phyloP scores from a whole-genome alignment of 2,797 vertebrate genomes.

The Eulemur rubriventer region DNA sequence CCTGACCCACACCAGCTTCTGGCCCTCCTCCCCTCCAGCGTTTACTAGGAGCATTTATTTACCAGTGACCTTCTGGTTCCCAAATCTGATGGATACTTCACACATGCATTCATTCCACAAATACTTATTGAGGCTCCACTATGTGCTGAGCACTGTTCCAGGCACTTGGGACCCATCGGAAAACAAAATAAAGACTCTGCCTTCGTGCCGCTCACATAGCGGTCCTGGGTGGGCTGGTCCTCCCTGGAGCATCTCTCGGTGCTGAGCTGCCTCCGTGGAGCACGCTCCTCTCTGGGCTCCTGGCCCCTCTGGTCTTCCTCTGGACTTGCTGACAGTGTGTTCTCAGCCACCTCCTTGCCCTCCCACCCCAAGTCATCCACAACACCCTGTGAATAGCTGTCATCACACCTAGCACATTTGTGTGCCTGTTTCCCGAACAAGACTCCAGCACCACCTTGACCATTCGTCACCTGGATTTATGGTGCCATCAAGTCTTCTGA shows the following conservation, averaged over 20 bases:
- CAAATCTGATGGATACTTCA: neutral
- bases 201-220: no score
- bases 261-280: neutral
- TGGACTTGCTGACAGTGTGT: neutral
- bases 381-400: neutral
- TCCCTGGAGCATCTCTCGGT: neutral
- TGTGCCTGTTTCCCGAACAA: neutral
- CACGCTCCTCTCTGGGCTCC: neutral
- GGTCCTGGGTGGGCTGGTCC: neutral
- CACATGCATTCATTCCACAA: neutral
- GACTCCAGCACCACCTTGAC: neutral
- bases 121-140: neutral
- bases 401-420: neutral
- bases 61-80: neutral
- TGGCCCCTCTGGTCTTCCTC: neutral
- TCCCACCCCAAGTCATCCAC: neutral
- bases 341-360: neutral
- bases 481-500: neutral
- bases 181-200: neutral
- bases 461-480: neutral
- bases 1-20: rapidly evolving
- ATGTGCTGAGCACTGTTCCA: neutral
- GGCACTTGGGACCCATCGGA: neutral
- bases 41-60: neutral
- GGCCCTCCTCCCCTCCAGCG: neutral